These are phyloP conservation scores for Folsomia candida DNA, from an alignment of 2,888 invertebrate species.

Conservation along the genomic window DNA sequence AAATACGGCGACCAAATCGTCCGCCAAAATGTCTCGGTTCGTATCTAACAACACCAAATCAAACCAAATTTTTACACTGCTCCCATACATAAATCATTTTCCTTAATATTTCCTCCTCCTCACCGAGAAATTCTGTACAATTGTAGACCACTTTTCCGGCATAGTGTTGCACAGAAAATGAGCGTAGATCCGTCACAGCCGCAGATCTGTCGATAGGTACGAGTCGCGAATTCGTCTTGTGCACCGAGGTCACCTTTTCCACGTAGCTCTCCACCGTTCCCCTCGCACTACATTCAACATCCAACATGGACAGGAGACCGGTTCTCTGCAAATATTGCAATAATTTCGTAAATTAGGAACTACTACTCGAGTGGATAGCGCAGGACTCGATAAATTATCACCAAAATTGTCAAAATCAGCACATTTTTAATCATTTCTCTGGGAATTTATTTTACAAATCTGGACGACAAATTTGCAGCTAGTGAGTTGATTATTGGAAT, in stretches of 20 bases:
- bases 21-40: conserved; percentile 87
- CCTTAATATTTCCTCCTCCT: too few relatives aligned
- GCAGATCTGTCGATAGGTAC: conserved; percentile 61
- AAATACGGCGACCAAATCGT: conserved; percentile 87
- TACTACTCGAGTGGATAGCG: too few relatives aligned
- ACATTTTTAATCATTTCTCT: too few relatives aligned
- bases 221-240: conserved; percentile 76
- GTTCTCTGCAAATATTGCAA: conserved; percentile 62
- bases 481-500: too few relatives aligned
- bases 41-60: conserved; percentile 63
- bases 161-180: conserved; percentile 89
- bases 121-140: conserved; percentile 76
- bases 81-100: not conserved
- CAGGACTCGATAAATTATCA: too few relatives aligned
- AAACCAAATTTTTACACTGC: not conserved
- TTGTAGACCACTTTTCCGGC: conserved; percentile 83
- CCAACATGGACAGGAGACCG: conserved; percentile 85
- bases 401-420: too few relatives aligned
- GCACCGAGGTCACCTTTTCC: conserved; percentile 75
- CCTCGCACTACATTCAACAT: conserved; percentile 83
- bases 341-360: not conserved
- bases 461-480: too few relatives aligned
- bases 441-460: too few relatives aligned
- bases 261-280: conserved; percentile 78
- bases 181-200: conserved; percentile 65